Evolutionary conservation across 2,113 vertebrate genomes (phyloP).

Genomic region (Clinocottus analis): DNA sequence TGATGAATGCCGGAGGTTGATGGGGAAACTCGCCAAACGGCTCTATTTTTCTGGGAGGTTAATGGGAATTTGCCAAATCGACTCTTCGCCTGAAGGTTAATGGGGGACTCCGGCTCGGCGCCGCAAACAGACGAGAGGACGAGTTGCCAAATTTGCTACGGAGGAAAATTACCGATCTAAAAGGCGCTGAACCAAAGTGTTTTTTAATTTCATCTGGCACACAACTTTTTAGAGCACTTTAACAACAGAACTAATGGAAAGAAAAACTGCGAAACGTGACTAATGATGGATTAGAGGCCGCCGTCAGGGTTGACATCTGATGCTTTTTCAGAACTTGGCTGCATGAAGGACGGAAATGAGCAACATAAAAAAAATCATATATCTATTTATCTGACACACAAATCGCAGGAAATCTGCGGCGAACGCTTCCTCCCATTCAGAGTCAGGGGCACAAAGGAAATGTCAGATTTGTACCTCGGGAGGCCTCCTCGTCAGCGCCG

Average conservation of each 20-base stretch:
- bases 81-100: conserved; percentile 65
- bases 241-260: conserved; percentile 42
- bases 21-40: conserved; percentile 53
- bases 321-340: background rate
- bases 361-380: too few species aligned
- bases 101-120: conserved; percentile 57
- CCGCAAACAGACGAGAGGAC: conserved; percentile 54
- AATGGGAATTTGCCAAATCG: conserved; percentile 63
- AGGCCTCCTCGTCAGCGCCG: conserved; percentile 13
- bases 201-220: conserved; percentile 56
- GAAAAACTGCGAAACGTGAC: background rate
- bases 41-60: conserved; percentile 39
- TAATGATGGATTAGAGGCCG: background rate
- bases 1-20: conserved; percentile 58
- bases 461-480: conserved; percentile 19
- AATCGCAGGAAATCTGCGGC: background rate
- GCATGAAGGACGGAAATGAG: conserved; percentile 7
- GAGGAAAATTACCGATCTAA: conserved; percentile 62
- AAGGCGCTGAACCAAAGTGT: conserved; percentile 35
- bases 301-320: background rate
- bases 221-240: conserved; percentile 44
- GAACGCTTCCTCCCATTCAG: conserved; percentile 8
- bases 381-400: background rate
- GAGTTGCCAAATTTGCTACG: conserved; percentile 54
- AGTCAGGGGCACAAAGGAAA: conserved; percentile 17